phyloP scores from a whole-genome alignment of 1,140 invertebrate genomes.

The Drosophila gunungcola region DNA sequence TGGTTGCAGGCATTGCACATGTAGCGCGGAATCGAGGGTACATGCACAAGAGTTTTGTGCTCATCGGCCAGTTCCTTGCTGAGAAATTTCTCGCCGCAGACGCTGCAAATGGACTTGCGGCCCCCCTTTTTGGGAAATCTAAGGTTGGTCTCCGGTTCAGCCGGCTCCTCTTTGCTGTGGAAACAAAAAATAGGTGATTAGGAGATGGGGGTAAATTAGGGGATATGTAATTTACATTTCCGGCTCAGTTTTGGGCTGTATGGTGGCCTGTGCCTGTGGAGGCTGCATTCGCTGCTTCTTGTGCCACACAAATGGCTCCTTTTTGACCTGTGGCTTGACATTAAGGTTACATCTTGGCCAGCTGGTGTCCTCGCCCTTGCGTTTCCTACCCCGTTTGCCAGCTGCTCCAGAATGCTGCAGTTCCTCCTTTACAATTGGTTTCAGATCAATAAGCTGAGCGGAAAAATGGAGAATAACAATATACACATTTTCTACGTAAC shows the following conservation, averaged over 20 bases:
- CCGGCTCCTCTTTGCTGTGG: constrained; percentile 63
- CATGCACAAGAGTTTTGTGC: constrained; percentile 55
- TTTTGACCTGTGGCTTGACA: constrained; percentile 37
- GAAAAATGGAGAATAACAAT: background rate
- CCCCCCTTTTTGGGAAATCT: constrained; percentile 27
- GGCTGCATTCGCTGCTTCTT: constrained; percentile 61
- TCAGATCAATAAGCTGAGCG: constrained; percentile 39
- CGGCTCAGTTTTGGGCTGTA: constrained; percentile 32
- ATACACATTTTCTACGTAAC: background rate
- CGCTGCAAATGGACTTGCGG: constrained; percentile 57
- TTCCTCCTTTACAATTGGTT: constrained; percentile 55
- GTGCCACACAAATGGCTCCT: constrained; percentile 47
- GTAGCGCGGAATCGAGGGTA: constrained; percentile 68
- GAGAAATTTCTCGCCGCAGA: constrained; percentile 67
- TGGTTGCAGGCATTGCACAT: constrained; percentile 76
- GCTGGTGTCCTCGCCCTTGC: constrained; percentile 41
- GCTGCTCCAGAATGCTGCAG: background rate
- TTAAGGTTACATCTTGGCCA: constrained; percentile 16
- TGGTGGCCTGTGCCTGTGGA: background rate
- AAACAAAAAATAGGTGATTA: background rate
- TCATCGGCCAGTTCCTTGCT: constrained; percentile 65
- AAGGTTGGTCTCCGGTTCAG: constrained; percentile 16
- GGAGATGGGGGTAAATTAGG: background rate
- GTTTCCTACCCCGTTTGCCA: constrained; percentile 51
- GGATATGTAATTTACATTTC: constrained; percentile 47